phyloP scores from a whole-genome alignment of 2,113 vertebrate species.

The Amphiprion percula region DNA sequence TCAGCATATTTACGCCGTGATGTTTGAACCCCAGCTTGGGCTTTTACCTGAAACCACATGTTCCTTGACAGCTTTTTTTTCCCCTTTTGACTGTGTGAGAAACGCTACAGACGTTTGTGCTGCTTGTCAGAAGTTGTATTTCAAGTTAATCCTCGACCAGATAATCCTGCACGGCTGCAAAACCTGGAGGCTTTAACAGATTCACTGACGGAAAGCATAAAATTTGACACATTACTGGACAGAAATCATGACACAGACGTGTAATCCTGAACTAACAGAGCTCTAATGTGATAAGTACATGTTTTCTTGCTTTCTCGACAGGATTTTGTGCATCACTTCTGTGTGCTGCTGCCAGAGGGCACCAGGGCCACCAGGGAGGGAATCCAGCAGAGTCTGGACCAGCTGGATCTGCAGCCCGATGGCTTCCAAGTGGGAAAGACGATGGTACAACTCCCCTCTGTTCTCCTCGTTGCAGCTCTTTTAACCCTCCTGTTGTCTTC shows the following conservation, averaged over 20 bases:
- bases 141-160: neutral
- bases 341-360: slow-evolving; percentile 90
- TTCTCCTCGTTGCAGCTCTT: neutral
- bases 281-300: neutral
- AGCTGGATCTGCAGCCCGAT: slow-evolving; percentile 86
- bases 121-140: neutral
- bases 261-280: neutral
- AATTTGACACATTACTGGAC: neutral
- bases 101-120: slow-evolving; percentile 3
- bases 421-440: slow-evolving; percentile 96
- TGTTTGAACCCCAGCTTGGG: slow-evolving; percentile 66
- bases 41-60: slow-evolving; percentile 69
- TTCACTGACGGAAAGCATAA: neutral
- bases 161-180: neutral
- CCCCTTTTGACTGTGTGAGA: neutral
- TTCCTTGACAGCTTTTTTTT: slow-evolving; percentile 23
- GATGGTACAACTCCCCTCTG: slow-evolving; percentile 85
- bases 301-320: slow-evolving; percentile 64
- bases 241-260: neutral
- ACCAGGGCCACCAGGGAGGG: slow-evolving; percentile 86
- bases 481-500: too few relatives aligned
- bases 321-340: slow-evolving; percentile 95
- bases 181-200: neutral
- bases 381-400: slow-evolving; percentile 89
- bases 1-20: slow-evolving; percentile 76